Evolutionary conservation across 2,888 invertebrate genomes (phyloP).

Genomic region (Camptogramma bilineatum): DNA sequence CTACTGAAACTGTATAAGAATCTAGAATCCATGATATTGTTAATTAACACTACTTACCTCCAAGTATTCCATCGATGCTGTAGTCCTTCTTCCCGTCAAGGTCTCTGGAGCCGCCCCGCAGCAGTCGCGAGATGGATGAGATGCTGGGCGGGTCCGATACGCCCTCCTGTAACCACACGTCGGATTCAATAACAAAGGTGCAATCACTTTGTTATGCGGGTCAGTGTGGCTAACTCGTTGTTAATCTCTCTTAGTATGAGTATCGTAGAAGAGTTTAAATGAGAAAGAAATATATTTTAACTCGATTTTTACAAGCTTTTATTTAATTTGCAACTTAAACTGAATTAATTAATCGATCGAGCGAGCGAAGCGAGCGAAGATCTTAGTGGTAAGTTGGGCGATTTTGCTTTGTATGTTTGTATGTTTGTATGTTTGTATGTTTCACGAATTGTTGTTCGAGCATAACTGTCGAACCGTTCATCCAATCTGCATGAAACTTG

Average conservation of each 20-base stretch:
- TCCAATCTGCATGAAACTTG: too few species aligned
- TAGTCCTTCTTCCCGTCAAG: conserved; percentile 94
- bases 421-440: too few species aligned
- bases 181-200: conserved; percentile 39
- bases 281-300: not conserved
- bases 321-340: too few species aligned
- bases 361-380: too few species aligned
- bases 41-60: conserved; percentile 81
- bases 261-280: not conserved
- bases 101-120: conserved; percentile 92
- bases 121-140: conserved; percentile 95
- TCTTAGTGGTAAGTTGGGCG: too few species aligned
- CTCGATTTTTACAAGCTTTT: not conserved
- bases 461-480: too few species aligned
- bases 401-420: too few species aligned
- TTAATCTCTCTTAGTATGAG: not conserved
- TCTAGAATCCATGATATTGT: not conserved
- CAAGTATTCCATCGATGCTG: conserved; percentile 94
- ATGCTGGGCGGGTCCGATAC: conserved; percentile 97
- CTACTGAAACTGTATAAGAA: too few species aligned
- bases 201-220: conserved; percentile 15
- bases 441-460: too few species aligned
- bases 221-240: not conserved
- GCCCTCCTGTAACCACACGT: conserved; percentile 88
- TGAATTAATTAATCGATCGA: too few species aligned